Conservation (phyloP, 2,797 vertebrate species). For the Petrocephalus schoutedeni region DNA sequence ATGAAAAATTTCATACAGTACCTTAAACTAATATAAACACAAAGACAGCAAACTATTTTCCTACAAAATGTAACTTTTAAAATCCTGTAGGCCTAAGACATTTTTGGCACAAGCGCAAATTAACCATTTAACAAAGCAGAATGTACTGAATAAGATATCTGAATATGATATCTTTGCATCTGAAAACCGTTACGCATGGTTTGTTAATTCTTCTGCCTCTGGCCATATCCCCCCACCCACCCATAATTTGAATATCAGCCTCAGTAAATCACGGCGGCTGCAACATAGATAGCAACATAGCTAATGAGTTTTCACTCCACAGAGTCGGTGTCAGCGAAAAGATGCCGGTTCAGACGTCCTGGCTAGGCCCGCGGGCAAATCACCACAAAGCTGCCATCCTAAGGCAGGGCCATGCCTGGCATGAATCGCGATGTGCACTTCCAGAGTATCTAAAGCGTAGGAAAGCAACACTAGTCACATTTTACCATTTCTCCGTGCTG, state of each 20-base stretch:
- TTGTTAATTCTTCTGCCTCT: not conserved
- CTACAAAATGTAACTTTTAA: not conserved
- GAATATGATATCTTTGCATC: not conserved
- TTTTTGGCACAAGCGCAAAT: not conserved
- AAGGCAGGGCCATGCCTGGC: not conserved
- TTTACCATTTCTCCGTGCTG: conserved; percentile 23
- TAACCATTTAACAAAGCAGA: not conserved
- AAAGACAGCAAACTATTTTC: not conserved
- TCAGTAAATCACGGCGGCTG: conserved; percentile 27
- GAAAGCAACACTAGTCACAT: conserved; percentile 40
- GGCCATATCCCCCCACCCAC: not conserved
- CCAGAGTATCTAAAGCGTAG: not conserved
- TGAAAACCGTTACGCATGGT: not conserved
- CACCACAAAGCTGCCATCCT: not conserved
- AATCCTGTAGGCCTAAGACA: not conserved
- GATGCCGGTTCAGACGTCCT: not conserved
- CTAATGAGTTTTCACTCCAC: conserved; percentile 50
- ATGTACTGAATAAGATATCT: not conserved
- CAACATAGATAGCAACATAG: conserved; percentile 27
- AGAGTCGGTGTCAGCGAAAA: not conserved
- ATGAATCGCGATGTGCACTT: not conserved
- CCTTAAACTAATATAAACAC: not conserved
- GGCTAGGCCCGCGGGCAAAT: not conserved
- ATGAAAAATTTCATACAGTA: not conserved
- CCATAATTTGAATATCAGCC: conserved; percentile 26